These are phyloP conservation scores for Hemibagrus guttatus DNA, from an alignment of 2,797 vertebrate species.

Conservation along the genomic window DNA sequence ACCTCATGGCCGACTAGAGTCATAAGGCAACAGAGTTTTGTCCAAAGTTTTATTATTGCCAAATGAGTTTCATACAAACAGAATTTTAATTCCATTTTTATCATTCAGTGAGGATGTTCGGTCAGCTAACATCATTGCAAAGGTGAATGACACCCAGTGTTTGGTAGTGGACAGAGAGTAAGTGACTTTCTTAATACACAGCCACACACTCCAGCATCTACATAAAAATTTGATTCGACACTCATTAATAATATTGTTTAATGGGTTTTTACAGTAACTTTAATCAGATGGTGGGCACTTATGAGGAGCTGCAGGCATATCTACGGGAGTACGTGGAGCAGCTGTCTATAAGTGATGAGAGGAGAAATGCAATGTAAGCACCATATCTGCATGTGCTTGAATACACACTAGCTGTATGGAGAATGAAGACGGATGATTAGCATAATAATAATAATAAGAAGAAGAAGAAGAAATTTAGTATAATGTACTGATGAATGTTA, in stretches of 20 bases:
- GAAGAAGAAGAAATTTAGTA: not conserved
- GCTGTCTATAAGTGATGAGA: slow-evolving; percentile 75
- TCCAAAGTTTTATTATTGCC: not conserved
- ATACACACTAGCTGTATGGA: not conserved
- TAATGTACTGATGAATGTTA: not conserved
- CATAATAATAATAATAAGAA: not conserved
- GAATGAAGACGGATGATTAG: not conserved
- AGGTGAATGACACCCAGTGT: slow-evolving; percentile 77
- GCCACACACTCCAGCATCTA: not conserved
- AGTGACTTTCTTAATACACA: slow-evolving; percentile 57
- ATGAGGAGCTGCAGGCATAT: slow-evolving; percentile 78
- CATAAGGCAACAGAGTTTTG: not conserved
- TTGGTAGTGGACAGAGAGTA: slow-evolving; percentile 82
- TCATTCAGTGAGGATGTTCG: slow-evolving; percentile 78
- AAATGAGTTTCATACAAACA: not conserved
- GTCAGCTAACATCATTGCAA: slow-evolving; percentile 80
- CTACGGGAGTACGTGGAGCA: slow-evolving; percentile 77
- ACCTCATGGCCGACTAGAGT: not conserved
- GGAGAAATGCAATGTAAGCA: slow-evolving; percentile 73
- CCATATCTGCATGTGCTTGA: not conserved
- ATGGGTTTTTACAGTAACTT: slow-evolving; percentile 69
- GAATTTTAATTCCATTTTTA: slow-evolving; percentile 11
- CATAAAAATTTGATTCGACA: not conserved
- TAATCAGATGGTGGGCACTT: slow-evolving; percentile 82
- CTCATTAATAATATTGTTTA: not conserved